A percentile compares a stretch with the other conserved stretches of the same genome.
These are phyloP conservation scores for Stomorhina lunata DNA, from an alignment of 2,888 invertebrate species.

Conservation along the genomic window DNA sequence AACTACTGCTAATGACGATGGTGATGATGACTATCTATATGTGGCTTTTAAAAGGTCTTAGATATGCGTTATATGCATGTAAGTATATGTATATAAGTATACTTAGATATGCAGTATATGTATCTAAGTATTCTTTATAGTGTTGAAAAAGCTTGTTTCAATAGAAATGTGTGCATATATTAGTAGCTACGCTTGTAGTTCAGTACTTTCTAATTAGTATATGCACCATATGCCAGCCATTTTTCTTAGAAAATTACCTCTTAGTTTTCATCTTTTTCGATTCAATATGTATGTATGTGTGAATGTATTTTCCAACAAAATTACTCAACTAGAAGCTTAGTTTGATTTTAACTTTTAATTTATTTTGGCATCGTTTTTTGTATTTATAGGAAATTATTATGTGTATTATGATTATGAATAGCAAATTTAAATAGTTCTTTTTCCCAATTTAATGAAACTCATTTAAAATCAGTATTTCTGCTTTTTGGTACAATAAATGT, in stretches of 20 bases:
- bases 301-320: neutral
- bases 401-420: neutral
- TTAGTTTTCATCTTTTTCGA: neutral
- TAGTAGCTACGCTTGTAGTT: neutral
- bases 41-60: too few relatives aligned
- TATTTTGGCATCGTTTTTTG: constrained; percentile 17
- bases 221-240: constrained; percentile 36
- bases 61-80: too few relatives aligned
- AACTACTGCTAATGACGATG: neutral
- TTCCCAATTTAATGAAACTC: constrained; percentile 28
- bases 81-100: neutral
- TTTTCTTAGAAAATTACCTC: neutral
- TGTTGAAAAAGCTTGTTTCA: neutral
- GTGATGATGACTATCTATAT: neutral
- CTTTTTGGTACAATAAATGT: neutral
- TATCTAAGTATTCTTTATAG: neutral
- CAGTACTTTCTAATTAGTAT: constrained; percentile 43
- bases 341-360: constrained; percentile 24
- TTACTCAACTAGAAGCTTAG: constrained; percentile 2
- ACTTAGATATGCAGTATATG: neutral
- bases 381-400: constrained; percentile 24
- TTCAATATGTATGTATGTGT: too few relatives aligned
- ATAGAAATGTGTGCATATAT: neutral
- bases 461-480: constrained; percentile 12
- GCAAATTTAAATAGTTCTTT: constrained; percentile 27